Evolutionary conservation across 2,888 invertebrate species (phyloP), one percentile per base, ranked within the genome.

Genomic region (Chymomyza procnemis): DNA sequence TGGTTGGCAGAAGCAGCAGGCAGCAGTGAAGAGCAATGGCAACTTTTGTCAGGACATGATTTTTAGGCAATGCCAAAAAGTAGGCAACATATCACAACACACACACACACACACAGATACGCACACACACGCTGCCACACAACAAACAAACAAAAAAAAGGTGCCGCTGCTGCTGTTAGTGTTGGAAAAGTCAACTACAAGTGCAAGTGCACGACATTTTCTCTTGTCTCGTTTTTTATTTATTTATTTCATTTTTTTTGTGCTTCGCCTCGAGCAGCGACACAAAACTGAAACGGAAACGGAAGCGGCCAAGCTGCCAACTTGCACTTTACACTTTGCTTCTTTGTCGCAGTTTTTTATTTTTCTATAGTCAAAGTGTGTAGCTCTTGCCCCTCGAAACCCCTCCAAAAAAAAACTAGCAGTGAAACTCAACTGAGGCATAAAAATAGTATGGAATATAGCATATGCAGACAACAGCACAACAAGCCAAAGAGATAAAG

Each of bases 221-320:
- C 48, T 50, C 18, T 50, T 50, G 16, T 21, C 61, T 74, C 62
- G 60, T 64, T 30, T 19, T 66, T 63, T 30, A n/a, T 61, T 70
- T 57, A 58, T 62, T 46, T 64, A 64, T 8, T 60, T 55, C 18
- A 52, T 66, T 58, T 22, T 59, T 4, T 52, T 55, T 30, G 52
- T 66, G 52, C 19, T 62, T 60, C 61, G 71, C 77, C 76, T 67
- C 64, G 69, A 64, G 74, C 76, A 72, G 69, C 69, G 66, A 69
- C 50, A 71, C 79, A 71, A 70, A 72, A 72, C 78, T 66, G 67
- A 74, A 78, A 72, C 78, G 78, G 78, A 78, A 78, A 72, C 78
- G 78, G 79, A 78, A 78, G 78, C 78, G 78, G 78, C 76, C 78
- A 79, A 78, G 79, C 78, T 78, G 78, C 78, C 78, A 78, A 78